Evolutionary conservation across 1,140 invertebrate species (phyloP), one percentile per base, ranked within the genome.

Genomic region (Stratiolaelaps scimitus): DNA sequence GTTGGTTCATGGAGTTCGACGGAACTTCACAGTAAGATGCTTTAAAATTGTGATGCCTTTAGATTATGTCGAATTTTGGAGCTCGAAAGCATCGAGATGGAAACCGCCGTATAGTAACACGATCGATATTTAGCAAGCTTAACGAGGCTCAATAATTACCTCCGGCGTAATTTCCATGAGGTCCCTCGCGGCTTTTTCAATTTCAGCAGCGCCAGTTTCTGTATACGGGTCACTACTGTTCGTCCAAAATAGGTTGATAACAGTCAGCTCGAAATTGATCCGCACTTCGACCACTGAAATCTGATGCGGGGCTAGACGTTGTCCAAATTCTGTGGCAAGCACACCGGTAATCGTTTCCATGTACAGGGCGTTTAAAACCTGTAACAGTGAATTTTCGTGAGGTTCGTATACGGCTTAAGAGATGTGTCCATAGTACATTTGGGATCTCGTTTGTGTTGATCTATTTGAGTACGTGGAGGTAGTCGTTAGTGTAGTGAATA

Each of bases 311-410:
- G 26, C 15, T 26, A 60, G 53, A 6, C 34, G 26, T 4, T 26
- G 1, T 17, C 26, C 53, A 34, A 60, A 60, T 34, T 60, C 53
- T 15, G 53, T 19, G 5, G 26, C 53, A 26, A 60, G 20, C 34
- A 60, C 34, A 23, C 34, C 53, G 15, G 53, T 60, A 17, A 60
- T 26, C 6, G 53, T 60, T 15, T 60, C 53, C 53, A 60, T 60
- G 53, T 60, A 60, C 53, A 60, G 34, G 17, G 53, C 13, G 34
- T 60, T 60, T 2, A 60, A 23, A 60, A 60, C 53, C 53, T 60
- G 53, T 26, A 17, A 60, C 10, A 40, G n/a, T n/a, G n/a, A n/a
- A n/a, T n/a, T n/a, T n/a, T n/a, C n/a, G n/a, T n/a, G n/a, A n/a
- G n/a, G n/a, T n/a, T n/a, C n/a, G n/a, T n/a, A n/a, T n/a, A n/a